These are phyloP conservation scores for Cryptocephalus moraei DNA, from an alignment of 2,888 invertebrate genomes.

Conservation along the genomic window DNA sequence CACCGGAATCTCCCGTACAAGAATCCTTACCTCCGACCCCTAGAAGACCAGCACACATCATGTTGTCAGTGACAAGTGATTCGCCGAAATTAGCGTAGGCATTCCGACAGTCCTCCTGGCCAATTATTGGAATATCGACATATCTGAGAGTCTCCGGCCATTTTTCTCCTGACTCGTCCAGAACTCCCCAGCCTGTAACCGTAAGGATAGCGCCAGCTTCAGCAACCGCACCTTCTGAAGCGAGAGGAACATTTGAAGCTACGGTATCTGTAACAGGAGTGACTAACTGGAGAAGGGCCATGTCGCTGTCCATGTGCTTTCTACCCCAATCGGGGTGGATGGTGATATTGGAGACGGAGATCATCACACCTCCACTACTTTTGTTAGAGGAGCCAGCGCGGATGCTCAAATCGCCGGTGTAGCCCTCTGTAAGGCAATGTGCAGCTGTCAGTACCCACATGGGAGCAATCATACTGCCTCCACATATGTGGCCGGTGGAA, in stretches of 20 bases:
- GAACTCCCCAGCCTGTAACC: conserved; percentile 12
- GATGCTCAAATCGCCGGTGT: not conserved
- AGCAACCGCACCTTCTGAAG: not conserved
- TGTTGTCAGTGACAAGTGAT: conserved; percentile 31
- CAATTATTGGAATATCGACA: conserved; percentile 9
- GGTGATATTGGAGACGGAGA: conserved; percentile 2
- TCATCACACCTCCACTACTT: conserved; percentile 5
- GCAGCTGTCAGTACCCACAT: not conserved
- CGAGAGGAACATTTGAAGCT: not conserved
- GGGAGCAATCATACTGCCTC: not conserved
- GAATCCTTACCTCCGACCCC: conserved; percentile 31
- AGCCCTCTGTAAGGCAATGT: not conserved
- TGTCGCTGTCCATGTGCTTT: conserved; percentile 6
- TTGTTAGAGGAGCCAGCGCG: conserved; percentile 5
- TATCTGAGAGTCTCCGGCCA: conserved; percentile 8
- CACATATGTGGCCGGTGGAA: not conserved
- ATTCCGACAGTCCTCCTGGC: not conserved
- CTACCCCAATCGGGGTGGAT: conserved; percentile 5
- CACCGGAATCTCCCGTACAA: too few species aligned
- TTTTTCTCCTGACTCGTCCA: conserved; percentile 3
- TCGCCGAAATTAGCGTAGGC: not conserved
- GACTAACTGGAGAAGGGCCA: conserved; percentile 6
- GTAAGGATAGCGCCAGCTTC: conserved; percentile 4
- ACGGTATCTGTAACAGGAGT: not conserved
- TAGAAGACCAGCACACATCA: conserved; percentile 47